phyloP scores from a whole-genome alignment of 2,888 invertebrate genomes.

The Hemaris fuciformis region DNA sequence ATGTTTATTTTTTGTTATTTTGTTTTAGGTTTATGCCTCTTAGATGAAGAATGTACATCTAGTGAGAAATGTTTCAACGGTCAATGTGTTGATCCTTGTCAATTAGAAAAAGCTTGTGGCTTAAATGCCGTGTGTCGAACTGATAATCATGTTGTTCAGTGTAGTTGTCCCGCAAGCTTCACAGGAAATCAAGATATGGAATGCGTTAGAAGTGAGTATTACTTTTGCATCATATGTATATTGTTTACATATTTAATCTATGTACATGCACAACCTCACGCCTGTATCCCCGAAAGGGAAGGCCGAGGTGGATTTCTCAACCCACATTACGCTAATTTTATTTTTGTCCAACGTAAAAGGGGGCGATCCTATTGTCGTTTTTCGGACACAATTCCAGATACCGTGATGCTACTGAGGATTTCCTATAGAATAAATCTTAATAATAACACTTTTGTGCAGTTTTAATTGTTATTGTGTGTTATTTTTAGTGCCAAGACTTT shows the following conservation, averaged over 20 bases:
- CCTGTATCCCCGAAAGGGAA: too few species aligned
- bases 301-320: too few species aligned
- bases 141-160: conserved; percentile 87
- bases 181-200: conserved; percentile 92
- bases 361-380: too few species aligned
- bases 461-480: background rate
- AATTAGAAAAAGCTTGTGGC: conserved; percentile 88
- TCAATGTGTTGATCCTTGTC: conserved; percentile 91
- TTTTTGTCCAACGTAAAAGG: too few species aligned
- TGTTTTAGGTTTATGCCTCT: conserved; percentile 86
- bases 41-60: conserved; percentile 89
- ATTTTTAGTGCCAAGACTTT: conserved; percentile 87
- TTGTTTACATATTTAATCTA: too few species aligned
- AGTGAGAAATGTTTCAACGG: conserved; percentile 91
- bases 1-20: too few species aligned
- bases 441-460: too few species aligned
- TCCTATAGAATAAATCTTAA: too few species aligned
- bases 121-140: conserved; percentile 90
- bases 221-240: background rate
- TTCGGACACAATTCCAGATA: too few species aligned
- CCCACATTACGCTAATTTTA: too few species aligned
- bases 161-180: conserved; percentile 91
- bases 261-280: too few species aligned
- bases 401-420: too few species aligned
- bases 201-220: conserved; percentile 88